These are phyloP conservation scores for Bibio marci DNA, from an alignment of 2,888 invertebrate genomes.

Conservation along the genomic window DNA sequence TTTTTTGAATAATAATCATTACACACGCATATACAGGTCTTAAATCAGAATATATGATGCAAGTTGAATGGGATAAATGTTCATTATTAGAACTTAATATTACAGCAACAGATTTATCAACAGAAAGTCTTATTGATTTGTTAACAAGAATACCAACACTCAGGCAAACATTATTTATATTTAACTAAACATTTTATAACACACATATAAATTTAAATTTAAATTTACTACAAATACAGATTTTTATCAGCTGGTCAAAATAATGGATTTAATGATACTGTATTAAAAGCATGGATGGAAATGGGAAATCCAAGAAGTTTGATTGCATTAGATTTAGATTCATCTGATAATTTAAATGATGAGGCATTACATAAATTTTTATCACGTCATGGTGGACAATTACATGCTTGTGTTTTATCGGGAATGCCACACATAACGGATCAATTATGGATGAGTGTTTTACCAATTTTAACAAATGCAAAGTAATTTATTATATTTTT, in stretches of 20 bases:
- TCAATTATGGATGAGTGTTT: conserved; percentile 90
- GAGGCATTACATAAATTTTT: conserved; percentile 85
- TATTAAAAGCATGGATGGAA: conserved; percentile 82
- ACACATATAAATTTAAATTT: neutral
- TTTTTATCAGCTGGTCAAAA: conserved; percentile 92
- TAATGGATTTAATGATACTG: conserved; percentile 93
- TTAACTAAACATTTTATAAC: too few relatives aligned
- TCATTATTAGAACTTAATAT: conserved; percentile 88
- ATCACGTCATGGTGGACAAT: conserved; percentile 72
- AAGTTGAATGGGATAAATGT: conserved; percentile 97
- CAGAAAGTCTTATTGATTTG: conserved; percentile 87
- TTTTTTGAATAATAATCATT: neutral
- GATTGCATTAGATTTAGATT: conserved; percentile 80
- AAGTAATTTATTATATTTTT: too few relatives aligned
- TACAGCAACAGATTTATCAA: conserved; percentile 88
- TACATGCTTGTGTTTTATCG: conserved; percentile 73
- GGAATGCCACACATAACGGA: conserved; percentile 98
- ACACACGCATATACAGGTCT: conserved; percentile 40
- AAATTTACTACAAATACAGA: conserved; percentile 17
- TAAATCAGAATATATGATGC: conserved; percentile 81
- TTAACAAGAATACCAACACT: conserved; percentile 71
- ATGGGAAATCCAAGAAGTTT: conserved; percentile 63
- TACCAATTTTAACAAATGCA: conserved; percentile 80
- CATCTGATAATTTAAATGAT: conserved; percentile 90
- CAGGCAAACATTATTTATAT: conserved; percentile 13